phyloP scores from a whole-genome alignment of 1,140 invertebrate genomes.

The Drosophila varians region DNA sequence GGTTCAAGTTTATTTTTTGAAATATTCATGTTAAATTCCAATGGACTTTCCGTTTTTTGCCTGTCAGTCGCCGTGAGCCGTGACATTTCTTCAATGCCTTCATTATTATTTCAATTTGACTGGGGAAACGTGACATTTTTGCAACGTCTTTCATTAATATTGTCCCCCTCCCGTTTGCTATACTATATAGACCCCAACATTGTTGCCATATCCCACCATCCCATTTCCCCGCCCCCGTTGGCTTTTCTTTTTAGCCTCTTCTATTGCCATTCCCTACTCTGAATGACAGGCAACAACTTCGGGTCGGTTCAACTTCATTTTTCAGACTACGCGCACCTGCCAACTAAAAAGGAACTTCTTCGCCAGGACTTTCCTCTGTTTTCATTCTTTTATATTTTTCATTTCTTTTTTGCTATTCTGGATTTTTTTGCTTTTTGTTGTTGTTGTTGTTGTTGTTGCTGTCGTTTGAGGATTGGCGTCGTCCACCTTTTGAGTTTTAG shows the following conservation, averaged over 20 bases:
- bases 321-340: slow-evolving; percentile 74
- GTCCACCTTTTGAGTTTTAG: slow-evolving; percentile 72
- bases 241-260: slow-evolving; percentile 18
- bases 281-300: slow-evolving; percentile 73
- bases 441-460: slow-evolving; percentile 4
- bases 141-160: slow-evolving; percentile 63
- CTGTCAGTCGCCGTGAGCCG: slow-evolving; percentile 22
- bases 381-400: slow-evolving; percentile 29
- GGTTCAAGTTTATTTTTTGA: slow-evolving; percentile 9
- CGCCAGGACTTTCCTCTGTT: slow-evolving; percentile 19
- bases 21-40: slow-evolving; percentile 40
- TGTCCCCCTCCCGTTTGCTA: slow-evolving; percentile 12
- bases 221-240: slow-evolving; percentile 5
- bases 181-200: neutral
- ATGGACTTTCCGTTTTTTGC: slow-evolving; percentile 19
- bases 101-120: slow-evolving; percentile 62
- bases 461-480: slow-evolving; percentile 30
- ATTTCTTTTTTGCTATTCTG: slow-evolving; percentile 24
- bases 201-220: slow-evolving; percentile 6
- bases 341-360: slow-evolving; percentile 50
- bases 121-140: slow-evolving; percentile 56
- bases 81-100: slow-evolving; percentile 61
- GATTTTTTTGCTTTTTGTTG: slow-evolving; percentile 25
- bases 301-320: slow-evolving; percentile 68
- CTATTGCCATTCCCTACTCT: slow-evolving; percentile 30